Evolutionary conservation across 2,113 vertebrate species (phyloP), one percentile per base, ranked within the genome.

Genomic region (Lasiurus cinereus): DNA sequence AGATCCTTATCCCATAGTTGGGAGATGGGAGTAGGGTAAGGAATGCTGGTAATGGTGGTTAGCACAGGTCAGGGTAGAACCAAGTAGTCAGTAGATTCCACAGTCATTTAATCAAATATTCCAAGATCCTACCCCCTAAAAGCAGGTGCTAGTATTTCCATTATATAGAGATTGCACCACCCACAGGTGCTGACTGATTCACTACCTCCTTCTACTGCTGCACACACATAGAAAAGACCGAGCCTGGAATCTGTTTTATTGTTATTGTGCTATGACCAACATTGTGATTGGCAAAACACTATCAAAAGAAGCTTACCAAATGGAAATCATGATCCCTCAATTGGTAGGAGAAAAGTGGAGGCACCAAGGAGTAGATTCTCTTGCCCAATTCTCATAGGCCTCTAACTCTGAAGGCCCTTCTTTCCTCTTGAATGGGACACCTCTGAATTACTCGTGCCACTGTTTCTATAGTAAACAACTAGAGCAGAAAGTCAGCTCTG

Each of bases 401-500:
- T 84, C 84, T 24, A 64, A 50, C 1, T 18, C 18, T 46, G 24
- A 33, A 59, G 0, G 48, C 56, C 33, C 24, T 46, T n/a, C 50
- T 39, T 64, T 27, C 29, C 88, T 52, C 92, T 46, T 22, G 46
- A 39, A 22, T 70, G 11, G 3, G 54, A 4, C 36, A 59, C 52
- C 52, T 67, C 33, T 93, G 69, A 96, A 77, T 36, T 7, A 24
- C 46, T 69, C 39, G 7, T 31, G 69, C 78, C 70, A n/a, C 43
- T 59, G 29, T 33, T 62, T 90, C 43, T 94, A 66, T 43, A 56
- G 66, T 91, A 92, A 97, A 95, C 86, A 88, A 78, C 74, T 56
- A 80, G 54, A 97, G 95, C 73, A 54, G 83, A 97, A 93, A 95
- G 79, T 96, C 90, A 94, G 39, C 8, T 3, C 85, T 94, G 88